Percentiles rank a stretch among this genome's conserved stretches.
These are phyloP conservation scores for Sebastes taczanowskii DNA, from an alignment of 2,797 vertebrate species.

Conservation along the genomic window DNA sequence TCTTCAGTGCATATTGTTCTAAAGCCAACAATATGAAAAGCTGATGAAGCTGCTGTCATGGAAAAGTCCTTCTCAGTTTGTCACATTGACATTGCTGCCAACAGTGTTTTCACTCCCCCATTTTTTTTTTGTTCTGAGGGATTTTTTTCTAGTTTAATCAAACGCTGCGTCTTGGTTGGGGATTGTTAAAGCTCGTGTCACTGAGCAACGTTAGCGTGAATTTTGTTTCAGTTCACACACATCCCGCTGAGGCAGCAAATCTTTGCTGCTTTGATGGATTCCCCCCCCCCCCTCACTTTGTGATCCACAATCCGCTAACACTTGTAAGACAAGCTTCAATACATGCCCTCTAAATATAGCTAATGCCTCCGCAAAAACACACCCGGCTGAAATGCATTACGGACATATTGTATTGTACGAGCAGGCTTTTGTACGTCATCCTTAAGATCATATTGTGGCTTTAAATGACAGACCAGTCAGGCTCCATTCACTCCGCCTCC, in stretches of 20 bases:
- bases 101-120: constrained; percentile 35
- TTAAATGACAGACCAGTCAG: not conserved
- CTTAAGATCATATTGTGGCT: not conserved
- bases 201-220: constrained; percentile 41
- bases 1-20: constrained; percentile 51
- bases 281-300: constrained; percentile 43
- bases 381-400: constrained; percentile 26
- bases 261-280: constrained; percentile 61
- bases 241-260: constrained; percentile 59
- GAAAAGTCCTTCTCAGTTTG: constrained; percentile 50
- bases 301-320: constrained; percentile 45
- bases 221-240: constrained; percentile 52
- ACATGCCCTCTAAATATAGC: constrained; percentile 58
- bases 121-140: constrained; percentile 45
- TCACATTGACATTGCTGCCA: constrained; percentile 55
- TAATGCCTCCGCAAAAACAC: constrained; percentile 36
- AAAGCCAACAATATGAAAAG: constrained; percentile 62
- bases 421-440: constrained; percentile 1
- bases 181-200: constrained; percentile 64
- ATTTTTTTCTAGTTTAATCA: constrained; percentile 65
- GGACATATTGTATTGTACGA: not conserved
- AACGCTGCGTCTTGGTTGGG: constrained; percentile 49
- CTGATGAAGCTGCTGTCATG: constrained; percentile 61
- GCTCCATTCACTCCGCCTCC: not conserved
- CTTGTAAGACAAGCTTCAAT: constrained; percentile 59